Evolutionary conservation across 2,113 vertebrate species (phyloP).

Genomic region (Ranitomeya imitator): DNA sequence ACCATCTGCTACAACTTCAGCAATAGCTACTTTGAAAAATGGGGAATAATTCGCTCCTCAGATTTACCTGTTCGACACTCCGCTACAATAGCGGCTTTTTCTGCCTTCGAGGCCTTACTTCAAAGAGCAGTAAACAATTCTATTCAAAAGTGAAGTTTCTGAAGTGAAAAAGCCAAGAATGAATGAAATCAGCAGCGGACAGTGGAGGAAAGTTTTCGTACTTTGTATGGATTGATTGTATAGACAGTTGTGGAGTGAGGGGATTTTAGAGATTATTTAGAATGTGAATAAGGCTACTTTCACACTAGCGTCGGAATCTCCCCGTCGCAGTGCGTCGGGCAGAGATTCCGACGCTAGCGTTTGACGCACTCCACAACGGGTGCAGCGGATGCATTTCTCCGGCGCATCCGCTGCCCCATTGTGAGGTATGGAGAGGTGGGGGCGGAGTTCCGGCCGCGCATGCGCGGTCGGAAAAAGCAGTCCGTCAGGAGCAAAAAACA

Average conservation of each 20-base stretch:
- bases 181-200: neutral
- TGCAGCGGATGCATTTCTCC: too few relatives aligned
- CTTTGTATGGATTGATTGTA: neutral
- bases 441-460: too few relatives aligned
- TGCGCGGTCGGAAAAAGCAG: too few relatives aligned
- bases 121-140: slow-evolving; percentile 26
- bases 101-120: slow-evolving; percentile 3
- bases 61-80: slow-evolving; percentile 12
- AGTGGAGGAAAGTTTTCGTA: neutral
- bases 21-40: neutral
- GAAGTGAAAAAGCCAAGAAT: neutral
- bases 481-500: too few relatives aligned
- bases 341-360: too few relatives aligned
- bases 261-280: neutral
- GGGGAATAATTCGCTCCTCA: slow-evolving; percentile 9
- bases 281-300: too few relatives aligned
- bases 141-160: slow-evolving; percentile 40
- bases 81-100: slow-evolving; percentile 14
- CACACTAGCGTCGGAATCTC: too few relatives aligned
- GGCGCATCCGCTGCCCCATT: too few relatives aligned
- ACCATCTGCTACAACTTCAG: slow-evolving; percentile 22
- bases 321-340: too few relatives aligned
- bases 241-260: neutral
- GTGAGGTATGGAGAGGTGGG: too few relatives aligned
- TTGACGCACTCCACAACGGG: too few relatives aligned